Conservation (phyloP, 2,888 invertebrate species). For the Malacosoma neustria region DNA sequence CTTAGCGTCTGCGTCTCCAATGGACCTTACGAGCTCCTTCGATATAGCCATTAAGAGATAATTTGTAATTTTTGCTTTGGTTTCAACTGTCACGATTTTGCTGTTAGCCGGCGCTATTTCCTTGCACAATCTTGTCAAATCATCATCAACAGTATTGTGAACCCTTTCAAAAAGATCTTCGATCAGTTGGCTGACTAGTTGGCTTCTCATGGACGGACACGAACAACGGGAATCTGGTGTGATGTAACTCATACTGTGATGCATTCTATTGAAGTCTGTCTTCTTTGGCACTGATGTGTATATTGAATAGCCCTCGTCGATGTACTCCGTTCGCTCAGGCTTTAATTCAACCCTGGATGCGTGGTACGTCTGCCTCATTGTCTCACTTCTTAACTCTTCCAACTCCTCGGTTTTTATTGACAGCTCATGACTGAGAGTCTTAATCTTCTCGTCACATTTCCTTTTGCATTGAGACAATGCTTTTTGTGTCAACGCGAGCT, state of each 20-base stretch:
- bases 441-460: slow-evolving; percentile 71
- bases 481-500: slow-evolving; percentile 69
- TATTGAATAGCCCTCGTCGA: slow-evolving; percentile 64
- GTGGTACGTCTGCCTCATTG: slow-evolving; percentile 57
- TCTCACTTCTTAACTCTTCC: slow-evolving; percentile 61
- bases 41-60: slow-evolving; percentile 70
- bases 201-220: slow-evolving; percentile 61
- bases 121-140: slow-evolving; percentile 50
- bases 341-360: slow-evolving; percentile 58
- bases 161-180: slow-evolving; percentile 64
- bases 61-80: slow-evolving; percentile 68
- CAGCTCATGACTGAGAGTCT: slow-evolving; percentile 74
- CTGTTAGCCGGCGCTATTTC: slow-evolving; percentile 44
- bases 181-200: slow-evolving; percentile 61
- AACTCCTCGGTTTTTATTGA: slow-evolving; percentile 69
- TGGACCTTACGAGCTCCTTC: slow-evolving; percentile 66
- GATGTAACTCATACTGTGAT: slow-evolving; percentile 66
- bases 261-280: slow-evolving; percentile 61
- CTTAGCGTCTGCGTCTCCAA: slow-evolving; percentile 68
- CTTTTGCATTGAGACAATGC: slow-evolving; percentile 71
- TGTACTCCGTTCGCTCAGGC: slow-evolving; percentile 62
- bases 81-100: slow-evolving; percentile 47
- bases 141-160: slow-evolving; percentile 56
- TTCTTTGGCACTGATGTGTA: slow-evolving; percentile 67
- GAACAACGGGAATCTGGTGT: slow-evolving; percentile 57